Conservation (phyloP, 2,888 invertebrate species). For the Eucera pruinosa region DNA sequence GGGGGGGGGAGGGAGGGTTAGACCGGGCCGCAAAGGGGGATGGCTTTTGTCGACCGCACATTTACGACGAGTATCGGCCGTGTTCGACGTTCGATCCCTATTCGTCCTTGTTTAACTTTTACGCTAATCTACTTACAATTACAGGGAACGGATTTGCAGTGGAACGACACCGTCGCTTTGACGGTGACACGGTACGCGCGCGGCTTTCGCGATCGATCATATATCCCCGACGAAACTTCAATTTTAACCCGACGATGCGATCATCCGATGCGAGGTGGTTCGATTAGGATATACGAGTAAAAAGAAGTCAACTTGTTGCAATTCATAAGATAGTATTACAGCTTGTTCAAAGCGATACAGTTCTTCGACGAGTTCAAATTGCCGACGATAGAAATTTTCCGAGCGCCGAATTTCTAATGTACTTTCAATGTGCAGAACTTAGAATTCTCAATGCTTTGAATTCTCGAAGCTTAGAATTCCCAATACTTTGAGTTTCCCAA, state of each 20-base stretch:
- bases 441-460: no score
- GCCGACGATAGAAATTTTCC: no score
- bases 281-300: no score
- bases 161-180: conserved; percentile 17
- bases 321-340: no score
- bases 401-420: no score
- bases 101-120: conserved; percentile 58
- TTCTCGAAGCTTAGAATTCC: no score
- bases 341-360: no score
- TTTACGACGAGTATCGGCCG: conserved; percentile 42
- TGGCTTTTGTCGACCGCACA: conserved; percentile 50
- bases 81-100: not conserved
- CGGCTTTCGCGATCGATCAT: not conserved
- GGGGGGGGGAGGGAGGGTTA: not conserved
- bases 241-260: not conserved
- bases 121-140: conserved; percentile 65
- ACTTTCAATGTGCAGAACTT: no score
- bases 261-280: not conserved
- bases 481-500: no score
- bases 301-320: no score
- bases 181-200: not conserved
- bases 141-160: conserved; percentile 48
- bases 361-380: no score
- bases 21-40: not conserved
- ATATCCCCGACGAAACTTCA: not conserved